Conservation (phyloP, 1,140 invertebrate genomes). For the Zophobas morio region DNA sequence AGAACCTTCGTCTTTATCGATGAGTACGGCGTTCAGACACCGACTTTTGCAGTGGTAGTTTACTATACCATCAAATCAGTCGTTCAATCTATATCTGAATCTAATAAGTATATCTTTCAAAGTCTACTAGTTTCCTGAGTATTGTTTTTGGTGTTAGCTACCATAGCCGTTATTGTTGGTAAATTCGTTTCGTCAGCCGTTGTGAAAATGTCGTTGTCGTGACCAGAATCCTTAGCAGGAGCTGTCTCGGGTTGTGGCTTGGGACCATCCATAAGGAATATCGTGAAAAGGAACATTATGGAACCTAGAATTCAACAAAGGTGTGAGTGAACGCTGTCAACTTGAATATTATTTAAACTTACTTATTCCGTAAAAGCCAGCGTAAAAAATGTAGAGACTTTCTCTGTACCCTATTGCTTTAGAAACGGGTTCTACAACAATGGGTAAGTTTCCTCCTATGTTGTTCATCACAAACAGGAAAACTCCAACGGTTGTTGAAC, state of each 20-base stretch:
- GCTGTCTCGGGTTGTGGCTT: conserved; percentile 55
- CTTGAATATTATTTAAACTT: conserved; percentile 66
- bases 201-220: conserved; percentile 70
- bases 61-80: neutral
- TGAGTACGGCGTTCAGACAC: conserved; percentile 13
- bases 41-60: neutral
- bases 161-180: conserved; percentile 62
- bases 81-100: neutral
- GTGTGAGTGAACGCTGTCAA: neutral
- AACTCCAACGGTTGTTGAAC: conserved; percentile 87
- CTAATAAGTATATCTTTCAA: conserved; percentile 18
- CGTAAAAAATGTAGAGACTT: conserved; percentile 89
- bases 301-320: conserved; percentile 70
- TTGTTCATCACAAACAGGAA: conserved; percentile 95
- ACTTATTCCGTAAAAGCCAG: conserved; percentile 88
- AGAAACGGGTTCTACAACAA: conserved; percentile 87
- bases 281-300: conserved; percentile 79
- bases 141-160: conserved; percentile 55
- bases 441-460: conserved; percentile 91
- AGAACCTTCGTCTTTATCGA: neutral
- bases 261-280: conserved; percentile 80
- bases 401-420: conserved; percentile 85
- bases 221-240: conserved; percentile 62
- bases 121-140: conserved; percentile 56
- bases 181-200: conserved; percentile 68